Base-by-base conservation (phyloP, 1,140 invertebrate genomes). In the Vanessa atalanta region DNA sequence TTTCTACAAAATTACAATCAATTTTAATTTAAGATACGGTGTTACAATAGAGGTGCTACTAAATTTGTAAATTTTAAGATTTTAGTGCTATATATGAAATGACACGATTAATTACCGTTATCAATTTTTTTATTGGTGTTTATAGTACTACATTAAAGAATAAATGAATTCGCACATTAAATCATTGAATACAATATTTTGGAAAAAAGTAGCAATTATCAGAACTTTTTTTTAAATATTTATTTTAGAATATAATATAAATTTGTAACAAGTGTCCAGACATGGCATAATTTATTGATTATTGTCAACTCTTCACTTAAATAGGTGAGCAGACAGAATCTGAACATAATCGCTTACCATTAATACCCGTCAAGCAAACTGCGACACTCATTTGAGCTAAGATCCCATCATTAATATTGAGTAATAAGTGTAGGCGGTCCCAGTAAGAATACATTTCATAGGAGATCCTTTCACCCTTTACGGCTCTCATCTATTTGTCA, bases 391-490 rank as follows among this genome's bases (percentile, higher is more conserved):
- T 86, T 88, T 84, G 87, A 88, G 87, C 85, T 91, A 89, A 90
- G 85, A 90, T 90, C 90, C 85, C 86, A 91, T 91, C 88, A 92
- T 92, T 92, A 91, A 92, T 92, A 92, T 90, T 87, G 83, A 89
- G 86, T 82, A 83, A 87, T 85, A 83, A 83, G 81, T 79, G 88
- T 84, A 83, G 89, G 89, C 89, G 88, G 86, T 73, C 80, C 78
- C 80, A 70, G 73, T 65, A 86, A 85, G 83, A 83, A 89, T 63
- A 48, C 73, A 85, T 90, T 87, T 88, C 87, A 88, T 83, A 85
- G 81, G 88, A 87, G 82, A 76, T 84, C 82, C 86, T 88, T 89
- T 89, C 80, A 92, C 89, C 90, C 90, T 91, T 92, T 92, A 86
- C 79, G 79, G 83, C 77, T 83, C 74, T 73, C 78, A 82, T 82